Evolutionary conservation across 2,113 vertebrate genomes (phyloP).

Genomic region (Arizona elegans): DNA sequence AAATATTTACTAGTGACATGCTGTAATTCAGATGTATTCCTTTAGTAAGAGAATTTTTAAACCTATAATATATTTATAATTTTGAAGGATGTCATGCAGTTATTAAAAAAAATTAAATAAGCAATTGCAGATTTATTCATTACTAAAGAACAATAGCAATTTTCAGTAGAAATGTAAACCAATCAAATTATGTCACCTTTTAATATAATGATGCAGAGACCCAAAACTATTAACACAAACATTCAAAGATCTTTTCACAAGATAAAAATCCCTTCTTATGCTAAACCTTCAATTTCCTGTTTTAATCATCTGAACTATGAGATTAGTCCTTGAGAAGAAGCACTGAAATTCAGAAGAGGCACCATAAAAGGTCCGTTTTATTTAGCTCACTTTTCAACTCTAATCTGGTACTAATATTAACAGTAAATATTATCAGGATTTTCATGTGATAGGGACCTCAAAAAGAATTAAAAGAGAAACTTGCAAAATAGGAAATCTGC

Average conservation of each 20-base stretch:
- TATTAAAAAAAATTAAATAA: neutral
- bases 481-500: neutral
- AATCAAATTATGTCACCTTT: neutral
- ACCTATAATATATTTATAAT: neutral
- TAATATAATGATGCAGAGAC: neutral
- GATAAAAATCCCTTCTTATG: neutral
- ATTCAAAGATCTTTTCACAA: neutral
- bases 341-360: neutral
- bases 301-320: neutral
- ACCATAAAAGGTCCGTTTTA: neutral
- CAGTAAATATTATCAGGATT: neutral
- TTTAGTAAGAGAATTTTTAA: neutral
- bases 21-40: neutral
- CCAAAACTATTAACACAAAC: neutral
- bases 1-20: constrained; percentile 12
- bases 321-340: neutral
- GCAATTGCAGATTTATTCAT: neutral
- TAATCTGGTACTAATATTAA: neutral
- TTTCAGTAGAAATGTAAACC: neutral
- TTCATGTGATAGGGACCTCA: neutral
- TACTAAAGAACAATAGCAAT: neutral
- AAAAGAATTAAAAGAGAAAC: neutral
- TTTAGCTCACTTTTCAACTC: neutral
- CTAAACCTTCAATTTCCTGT: neutral
- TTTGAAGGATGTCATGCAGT: neutral